phyloP scores from a whole-genome alignment of 53 echinoderm and acorn worm genomes.

The Glandiceps talaboti region DNA sequence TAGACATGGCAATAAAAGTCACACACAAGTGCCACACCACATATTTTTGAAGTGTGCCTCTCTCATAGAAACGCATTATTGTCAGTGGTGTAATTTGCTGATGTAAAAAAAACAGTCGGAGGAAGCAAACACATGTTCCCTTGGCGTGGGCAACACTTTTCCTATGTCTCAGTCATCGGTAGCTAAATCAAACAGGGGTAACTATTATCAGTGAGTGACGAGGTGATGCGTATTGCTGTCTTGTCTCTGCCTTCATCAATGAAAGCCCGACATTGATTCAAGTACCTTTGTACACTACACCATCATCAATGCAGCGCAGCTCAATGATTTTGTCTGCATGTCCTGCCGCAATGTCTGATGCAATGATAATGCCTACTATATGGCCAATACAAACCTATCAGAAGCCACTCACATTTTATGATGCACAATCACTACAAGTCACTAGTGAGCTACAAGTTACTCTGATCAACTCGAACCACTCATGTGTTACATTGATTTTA shows the following conservation, averaged over 20 bases:
- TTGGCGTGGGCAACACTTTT: background rate
- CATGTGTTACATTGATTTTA: background rate
- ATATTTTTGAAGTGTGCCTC: background rate
- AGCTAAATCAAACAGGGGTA: background rate
- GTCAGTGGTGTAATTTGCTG: background rate
- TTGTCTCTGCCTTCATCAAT: too few relatives aligned
- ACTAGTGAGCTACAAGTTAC: background rate
- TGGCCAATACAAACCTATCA: background rate
- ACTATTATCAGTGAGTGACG: background rate
- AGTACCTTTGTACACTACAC: too few relatives aligned
- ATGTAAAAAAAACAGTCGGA: background rate
- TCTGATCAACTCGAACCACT: background rate
- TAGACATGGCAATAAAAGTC: background rate
- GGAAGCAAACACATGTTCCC: background rate
- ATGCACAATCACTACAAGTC: background rate
- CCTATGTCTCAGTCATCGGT: background rate
- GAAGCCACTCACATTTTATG: background rate
- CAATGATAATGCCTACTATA: background rate
- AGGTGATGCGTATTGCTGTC: background rate
- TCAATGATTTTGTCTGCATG: background rate
- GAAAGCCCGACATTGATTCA: too few relatives aligned
- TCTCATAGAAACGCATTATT: background rate
- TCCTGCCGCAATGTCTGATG: background rate
- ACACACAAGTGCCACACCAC: background rate
- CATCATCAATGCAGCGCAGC: background rate